phyloP scores from a whole-genome alignment of 2,888 invertebrate genomes.

The Agapostemon virescens region DNA sequence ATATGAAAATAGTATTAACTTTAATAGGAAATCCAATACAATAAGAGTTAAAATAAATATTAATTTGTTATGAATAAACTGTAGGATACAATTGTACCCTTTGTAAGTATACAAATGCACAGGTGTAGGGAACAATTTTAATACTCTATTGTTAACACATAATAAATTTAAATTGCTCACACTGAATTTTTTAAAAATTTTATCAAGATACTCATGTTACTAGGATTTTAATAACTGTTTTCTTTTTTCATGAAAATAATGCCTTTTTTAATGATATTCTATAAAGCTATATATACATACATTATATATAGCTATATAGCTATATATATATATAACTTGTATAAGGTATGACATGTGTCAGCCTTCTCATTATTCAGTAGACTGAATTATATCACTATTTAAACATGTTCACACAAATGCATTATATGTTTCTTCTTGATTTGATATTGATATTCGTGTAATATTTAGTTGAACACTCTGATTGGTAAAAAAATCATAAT shows the following conservation, averaged over 20 bases:
- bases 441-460: constrained; percentile 30
- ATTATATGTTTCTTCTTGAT: constrained; percentile 25
- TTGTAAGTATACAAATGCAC: constrained; percentile 12
- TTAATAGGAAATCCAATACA: neutral
- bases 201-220: constrained; percentile 3
- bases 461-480: constrained; percentile 51
- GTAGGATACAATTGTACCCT: constrained; percentile 15
- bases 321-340: neutral
- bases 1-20: neutral
- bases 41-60: constrained; percentile 14
- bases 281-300: constrained; percentile 19
- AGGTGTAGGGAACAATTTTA: constrained; percentile 34
- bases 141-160: constrained; percentile 1
- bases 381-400: constrained; percentile 33
- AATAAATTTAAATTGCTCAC: neutral
- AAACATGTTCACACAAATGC: constrained; percentile 9
- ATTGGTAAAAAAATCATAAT: constrained; percentile 42
- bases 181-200: neutral
- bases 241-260: constrained; percentile 17
- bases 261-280: constrained; percentile 6
- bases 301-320: constrained; percentile 9
- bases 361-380: constrained; percentile 32
- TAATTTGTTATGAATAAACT: constrained; percentile 3
- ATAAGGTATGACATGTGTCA: constrained; percentile 30
- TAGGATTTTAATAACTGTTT: constrained; percentile 8